Evolutionary conservation across 2,888 invertebrate species (phyloP).

Genomic region (Chorisops tibialis): DNA sequence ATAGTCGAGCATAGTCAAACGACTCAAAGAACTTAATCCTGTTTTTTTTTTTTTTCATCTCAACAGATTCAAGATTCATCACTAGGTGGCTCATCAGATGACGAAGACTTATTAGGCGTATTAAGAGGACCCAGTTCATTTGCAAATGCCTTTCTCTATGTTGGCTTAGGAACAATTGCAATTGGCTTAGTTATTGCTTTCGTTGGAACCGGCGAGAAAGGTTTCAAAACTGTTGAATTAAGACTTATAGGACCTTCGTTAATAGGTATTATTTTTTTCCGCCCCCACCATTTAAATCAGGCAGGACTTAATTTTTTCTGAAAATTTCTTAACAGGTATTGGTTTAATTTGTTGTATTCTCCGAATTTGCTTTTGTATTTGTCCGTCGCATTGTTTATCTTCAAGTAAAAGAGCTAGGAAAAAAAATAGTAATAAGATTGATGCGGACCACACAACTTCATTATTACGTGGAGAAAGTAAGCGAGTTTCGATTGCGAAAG

Average conservation of each 20-base stretch:
- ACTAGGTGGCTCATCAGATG: constrained; percentile 72
- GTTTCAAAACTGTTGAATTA: constrained; percentile 80
- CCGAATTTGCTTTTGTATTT: constrained; percentile 79
- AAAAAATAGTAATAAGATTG: constrained; percentile 53
- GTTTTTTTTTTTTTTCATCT: constrained; percentile 2
- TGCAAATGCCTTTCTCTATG: constrained; percentile 79
- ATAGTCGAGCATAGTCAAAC: constrained; percentile 29
- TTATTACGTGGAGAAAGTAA: constrained; percentile 50
- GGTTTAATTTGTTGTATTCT: constrained; percentile 80
- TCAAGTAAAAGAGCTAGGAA: constrained; percentile 63
- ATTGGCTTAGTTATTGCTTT: constrained; percentile 84
- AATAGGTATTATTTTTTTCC: constrained; percentile 50
- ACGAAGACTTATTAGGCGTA: constrained; percentile 66
- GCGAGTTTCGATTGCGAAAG: constrained; percentile 50
- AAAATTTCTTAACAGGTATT: constrained; percentile 54
- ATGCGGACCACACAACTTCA: constrained; percentile 52
- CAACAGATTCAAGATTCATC: constrained; percentile 78
- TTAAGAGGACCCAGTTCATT: constrained; percentile 72
- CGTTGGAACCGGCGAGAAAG: constrained; percentile 86
- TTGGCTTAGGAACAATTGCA: constrained; percentile 78
- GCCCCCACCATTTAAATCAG: neutral
- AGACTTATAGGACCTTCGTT: constrained; percentile 82
- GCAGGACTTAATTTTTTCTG: neutral
- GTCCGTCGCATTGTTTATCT: constrained; percentile 71
- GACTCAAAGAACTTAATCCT: neutral